phyloP scores from a whole-genome alignment of 2,113 vertebrate species.

The Callocephalon fimbriatum region DNA sequence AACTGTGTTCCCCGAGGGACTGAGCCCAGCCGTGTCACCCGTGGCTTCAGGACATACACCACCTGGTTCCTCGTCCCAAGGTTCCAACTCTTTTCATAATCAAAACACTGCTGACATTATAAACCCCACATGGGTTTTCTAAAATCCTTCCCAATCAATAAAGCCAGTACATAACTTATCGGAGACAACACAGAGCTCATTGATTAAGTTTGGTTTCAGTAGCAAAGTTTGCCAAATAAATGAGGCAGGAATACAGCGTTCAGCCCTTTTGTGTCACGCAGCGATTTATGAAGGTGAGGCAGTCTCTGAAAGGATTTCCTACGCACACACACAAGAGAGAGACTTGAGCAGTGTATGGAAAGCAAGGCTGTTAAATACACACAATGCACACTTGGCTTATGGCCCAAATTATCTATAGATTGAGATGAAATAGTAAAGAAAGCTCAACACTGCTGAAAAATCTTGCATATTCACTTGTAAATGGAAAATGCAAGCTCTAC shows the following conservation, averaged over 20 bases:
- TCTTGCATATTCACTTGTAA: neutral
- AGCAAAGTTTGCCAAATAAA: slow-evolving; percentile 89
- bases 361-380: neutral
- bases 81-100: slow-evolving; percentile 79
- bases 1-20: slow-evolving; percentile 75
- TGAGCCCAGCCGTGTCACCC: slow-evolving; percentile 82
- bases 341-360: neutral
- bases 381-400: neutral
- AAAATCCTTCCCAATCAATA: slow-evolving; percentile 90
- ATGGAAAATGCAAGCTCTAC: neutral
- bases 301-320: slow-evolving; percentile 24
- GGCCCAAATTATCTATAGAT: neutral
- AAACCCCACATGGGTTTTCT: slow-evolving; percentile 86
- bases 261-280: slow-evolving; percentile 56
- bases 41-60: slow-evolving; percentile 86
- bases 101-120: slow-evolving; percentile 89
- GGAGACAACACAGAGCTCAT: slow-evolving; percentile 86
- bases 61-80: slow-evolving; percentile 86
- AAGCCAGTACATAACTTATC: slow-evolving; percentile 84
- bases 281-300: slow-evolving; percentile 57
- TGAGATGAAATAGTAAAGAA: neutral
- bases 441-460: neutral
- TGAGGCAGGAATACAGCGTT: slow-evolving; percentile 77
- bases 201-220: slow-evolving; percentile 88
- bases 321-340: neutral